phyloP scores from a whole-genome alignment of 2,888 invertebrate species.

The Acronicta leporina region DNA sequence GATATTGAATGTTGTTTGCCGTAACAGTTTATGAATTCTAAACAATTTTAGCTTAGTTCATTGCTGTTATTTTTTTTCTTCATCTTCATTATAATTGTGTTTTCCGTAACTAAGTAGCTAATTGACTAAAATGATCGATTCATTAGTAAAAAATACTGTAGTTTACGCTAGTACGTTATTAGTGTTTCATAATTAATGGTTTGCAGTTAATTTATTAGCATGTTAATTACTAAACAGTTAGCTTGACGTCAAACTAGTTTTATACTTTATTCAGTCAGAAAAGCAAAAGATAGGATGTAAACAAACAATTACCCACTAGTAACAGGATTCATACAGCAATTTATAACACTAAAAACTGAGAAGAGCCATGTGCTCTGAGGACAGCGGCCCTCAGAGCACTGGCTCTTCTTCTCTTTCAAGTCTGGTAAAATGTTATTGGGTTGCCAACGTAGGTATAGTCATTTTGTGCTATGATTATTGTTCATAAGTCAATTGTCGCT shows the following conservation, averaged over 20 bases:
- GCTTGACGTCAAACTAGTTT: slow-evolving; percentile 19
- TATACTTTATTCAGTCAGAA: not conserved
- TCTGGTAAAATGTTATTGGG: too few relatives aligned
- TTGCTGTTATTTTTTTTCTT: slow-evolving; percentile 19
- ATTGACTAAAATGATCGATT: slow-evolving; percentile 35
- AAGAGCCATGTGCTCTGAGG: too few relatives aligned
- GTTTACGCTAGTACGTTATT: slow-evolving; percentile 41
- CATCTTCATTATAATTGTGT: slow-evolving; percentile 8
- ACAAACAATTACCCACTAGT: not conserved
- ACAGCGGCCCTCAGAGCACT: too few relatives aligned
- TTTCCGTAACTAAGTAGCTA: slow-evolving; percentile 35
- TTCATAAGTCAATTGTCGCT: too few relatives aligned
- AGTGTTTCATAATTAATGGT: slow-evolving; percentile 38
- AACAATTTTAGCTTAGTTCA: slow-evolving; percentile 20
- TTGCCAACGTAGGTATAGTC: too few relatives aligned
- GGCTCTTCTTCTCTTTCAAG: too few relatives aligned
- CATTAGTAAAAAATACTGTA: slow-evolving; percentile 31
- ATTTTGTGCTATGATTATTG: too few relatives aligned
- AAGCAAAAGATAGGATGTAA: not conserved
- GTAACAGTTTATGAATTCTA: slow-evolving; percentile 33
- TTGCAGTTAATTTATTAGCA: slow-evolving; percentile 39
- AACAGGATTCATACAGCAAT: too few relatives aligned
- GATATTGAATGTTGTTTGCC: slow-evolving; percentile 15
- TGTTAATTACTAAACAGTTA: slow-evolving; percentile 37
- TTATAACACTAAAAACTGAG: too few relatives aligned